Conservation (phyloP, 2,113 vertebrate genomes). For the Heloderma charlesbogerti region DNA sequence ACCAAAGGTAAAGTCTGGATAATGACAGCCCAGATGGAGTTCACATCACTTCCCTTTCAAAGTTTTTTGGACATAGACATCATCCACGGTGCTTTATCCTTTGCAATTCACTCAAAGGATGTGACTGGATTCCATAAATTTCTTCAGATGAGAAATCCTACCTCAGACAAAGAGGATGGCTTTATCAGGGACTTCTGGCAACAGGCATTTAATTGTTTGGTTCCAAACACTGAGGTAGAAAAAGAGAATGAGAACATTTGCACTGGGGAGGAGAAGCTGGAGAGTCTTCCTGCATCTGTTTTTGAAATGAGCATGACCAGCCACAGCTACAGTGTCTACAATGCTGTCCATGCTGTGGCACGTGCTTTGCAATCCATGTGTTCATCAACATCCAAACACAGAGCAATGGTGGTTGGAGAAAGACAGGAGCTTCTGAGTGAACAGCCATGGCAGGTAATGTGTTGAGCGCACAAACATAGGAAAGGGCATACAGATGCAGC, state of each 20-base stretch:
- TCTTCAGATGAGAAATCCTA: neutral
- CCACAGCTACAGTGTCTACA: constrained; percentile 6
- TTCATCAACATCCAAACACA: neutral
- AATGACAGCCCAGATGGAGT: constrained; percentile 9
- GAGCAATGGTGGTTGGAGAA: too few species aligned
- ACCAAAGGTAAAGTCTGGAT: neutral
- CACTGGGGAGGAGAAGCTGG: neutral
- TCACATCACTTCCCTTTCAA: neutral
- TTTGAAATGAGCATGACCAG: constrained; percentile 1
- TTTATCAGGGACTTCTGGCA: neutral
- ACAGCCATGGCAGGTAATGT: neutral
- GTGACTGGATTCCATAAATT: neutral
- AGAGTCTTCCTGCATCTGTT: neutral
- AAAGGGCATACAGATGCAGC: too few species aligned
- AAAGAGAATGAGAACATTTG: neutral
- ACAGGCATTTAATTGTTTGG: neutral
- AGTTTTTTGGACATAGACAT: neutral
- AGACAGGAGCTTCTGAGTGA: neutral
- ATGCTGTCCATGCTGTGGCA: neutral
- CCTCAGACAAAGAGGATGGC: neutral
- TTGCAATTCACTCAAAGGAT: neutral
- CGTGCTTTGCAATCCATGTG: neutral
- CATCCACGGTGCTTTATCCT: neutral
- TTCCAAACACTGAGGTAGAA: neutral
- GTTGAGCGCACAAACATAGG: neutral